Base-by-base conservation (phyloP, 2,797 vertebrate genomes). In the Falco naumanni region DNA sequence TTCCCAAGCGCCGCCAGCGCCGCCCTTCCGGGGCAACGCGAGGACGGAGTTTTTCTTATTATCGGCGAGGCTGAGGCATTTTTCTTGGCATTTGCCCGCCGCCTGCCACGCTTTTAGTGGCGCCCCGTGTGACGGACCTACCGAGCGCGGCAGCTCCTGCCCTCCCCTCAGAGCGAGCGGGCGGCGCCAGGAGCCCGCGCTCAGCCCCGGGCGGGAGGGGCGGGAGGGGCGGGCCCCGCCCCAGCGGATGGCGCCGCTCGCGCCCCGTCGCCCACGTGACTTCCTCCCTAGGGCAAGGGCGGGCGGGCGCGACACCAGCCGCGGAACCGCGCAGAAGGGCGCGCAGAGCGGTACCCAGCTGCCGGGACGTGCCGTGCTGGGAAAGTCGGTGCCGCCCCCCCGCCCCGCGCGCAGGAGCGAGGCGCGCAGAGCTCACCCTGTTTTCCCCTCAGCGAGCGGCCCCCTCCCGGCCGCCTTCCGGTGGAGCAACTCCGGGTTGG, bases 41-140 rank as follows among this genome's bases (percentile, higher is more conserved):
- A 16, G 16, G 43, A 43, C 43, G 9, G 28, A 63, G 26, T 12
- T 15, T 29, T 41, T 13, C 60, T 28, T 13, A 63, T 29, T 63
- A 41, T 28, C 9, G 26, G 29, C 26, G 2, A 0, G 9, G 5
- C 17, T 10, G 11, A n/a, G 3, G 4, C 8, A 1, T 5, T 19
- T 5, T 22, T 7, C 10, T 50, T 9, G 7, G 20, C 21, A 25
- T 34, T 1, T 43, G 54, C 39, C 12, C 19, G 1, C 11, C 26
- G 1, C 22, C 8, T 2, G 37, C n/a, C 20, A 5, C 47, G 4
- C 9, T 51, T 29, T 34, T 7, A 0, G 2, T 0, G 1, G 17
- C 2, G 6, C 3, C 54, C 2, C 39, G n/a, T 24, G 31, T 8
- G 6, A 8, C 26, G 24, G 25, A 5, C 24, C 8, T 29, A 3